Conservation (phyloP, 2,797 vertebrate species). For the Tolypeutes matacus region DNA sequence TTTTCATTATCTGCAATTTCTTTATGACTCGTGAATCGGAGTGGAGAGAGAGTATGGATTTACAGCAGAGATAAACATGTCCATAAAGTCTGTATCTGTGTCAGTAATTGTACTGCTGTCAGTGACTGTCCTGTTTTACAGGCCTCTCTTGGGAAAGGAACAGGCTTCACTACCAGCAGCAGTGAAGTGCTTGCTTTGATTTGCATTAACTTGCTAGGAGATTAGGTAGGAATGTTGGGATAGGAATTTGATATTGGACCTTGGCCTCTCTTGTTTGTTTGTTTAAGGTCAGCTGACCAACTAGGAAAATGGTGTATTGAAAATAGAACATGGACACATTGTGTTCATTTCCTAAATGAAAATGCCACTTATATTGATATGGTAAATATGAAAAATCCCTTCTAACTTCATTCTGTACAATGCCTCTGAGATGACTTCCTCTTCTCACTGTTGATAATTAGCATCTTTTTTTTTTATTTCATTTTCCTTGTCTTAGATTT, state of each 20-base stretch:
- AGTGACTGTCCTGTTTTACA: slow-evolving; percentile 92
- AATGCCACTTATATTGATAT: background rate
- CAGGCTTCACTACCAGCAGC: slow-evolving; percentile 85
- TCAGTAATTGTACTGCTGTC: slow-evolving; percentile 93
- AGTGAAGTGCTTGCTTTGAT: slow-evolving; percentile 86
- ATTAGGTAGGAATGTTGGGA: slow-evolving; percentile 84
- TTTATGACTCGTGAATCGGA: slow-evolving; percentile 91
- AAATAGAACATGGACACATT: slow-evolving; percentile 5
- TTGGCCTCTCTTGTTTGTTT: slow-evolving; percentile 69
- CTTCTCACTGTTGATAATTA: slow-evolving; percentile 38
- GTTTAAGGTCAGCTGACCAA: slow-evolving; percentile 49
- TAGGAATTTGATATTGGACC: slow-evolving; percentile 83
- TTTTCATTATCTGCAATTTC: slow-evolving; percentile 94
- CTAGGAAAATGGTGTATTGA: slow-evolving; percentile 38
- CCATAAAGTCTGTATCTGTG: slow-evolving; percentile 92
- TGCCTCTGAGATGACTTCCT: slow-evolving; percentile 37
- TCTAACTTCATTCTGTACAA: slow-evolving; percentile 39
- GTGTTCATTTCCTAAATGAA: slow-evolving; percentile 53
- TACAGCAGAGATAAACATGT: slow-evolving; percentile 93
- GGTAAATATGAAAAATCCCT: slow-evolving; percentile 57
- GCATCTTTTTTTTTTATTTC: slow-evolving; percentile 53
- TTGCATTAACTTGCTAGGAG: slow-evolving; percentile 88
- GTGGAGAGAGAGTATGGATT: slow-evolving; percentile 92
- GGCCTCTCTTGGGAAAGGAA: slow-evolving; percentile 89
- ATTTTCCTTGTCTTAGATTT: slow-evolving; percentile 56